These are phyloP conservation scores for Drosophila malerkotliana DNA, from an alignment of 1,140 invertebrate species.

Conservation along the genomic window DNA sequence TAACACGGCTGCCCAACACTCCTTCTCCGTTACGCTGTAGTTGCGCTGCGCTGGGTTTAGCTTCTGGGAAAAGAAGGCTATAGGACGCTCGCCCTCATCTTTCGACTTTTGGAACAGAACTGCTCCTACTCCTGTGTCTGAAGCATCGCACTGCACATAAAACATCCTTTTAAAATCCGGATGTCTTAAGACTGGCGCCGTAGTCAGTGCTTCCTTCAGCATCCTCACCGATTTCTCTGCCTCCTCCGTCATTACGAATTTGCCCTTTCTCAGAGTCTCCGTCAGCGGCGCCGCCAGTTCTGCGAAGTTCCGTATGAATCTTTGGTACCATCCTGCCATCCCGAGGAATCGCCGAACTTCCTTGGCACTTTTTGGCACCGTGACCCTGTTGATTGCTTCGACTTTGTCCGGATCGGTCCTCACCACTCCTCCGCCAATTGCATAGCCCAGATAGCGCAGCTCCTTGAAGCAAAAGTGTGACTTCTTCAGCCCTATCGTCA, in stretches of 20 bases:
- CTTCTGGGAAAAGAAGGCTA: conserved; percentile 5
- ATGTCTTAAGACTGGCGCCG: not conserved
- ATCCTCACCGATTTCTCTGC: not conserved
- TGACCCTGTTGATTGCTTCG: conserved; percentile 24
- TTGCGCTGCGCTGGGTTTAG: no score
- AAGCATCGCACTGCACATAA: conserved; percentile 7
- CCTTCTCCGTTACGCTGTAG: conserved; percentile 10
- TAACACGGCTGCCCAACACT: not conserved
- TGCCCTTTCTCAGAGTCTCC: conserved; percentile 2
- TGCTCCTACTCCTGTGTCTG: not conserved
- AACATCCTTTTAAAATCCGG: conserved; percentile 2
- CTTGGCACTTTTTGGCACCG: not conserved
- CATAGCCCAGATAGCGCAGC: no score
- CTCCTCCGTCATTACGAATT: not conserved
- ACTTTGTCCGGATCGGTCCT: conserved; percentile 44
- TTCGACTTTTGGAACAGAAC: not conserved
- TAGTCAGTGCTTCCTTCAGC: not conserved
- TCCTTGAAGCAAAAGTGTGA: no score
- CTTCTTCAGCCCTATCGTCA: no score
- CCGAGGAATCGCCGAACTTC: conserved; percentile 25
- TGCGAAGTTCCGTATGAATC: conserved; percentile 19
- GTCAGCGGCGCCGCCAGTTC: conserved; percentile 8
- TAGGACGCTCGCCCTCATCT: not conserved
- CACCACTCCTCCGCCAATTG: conserved; percentile 17
- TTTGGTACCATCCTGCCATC: conserved; percentile 20